Percentiles rank a stretch among this genome's conserved stretches.
These are phyloP conservation scores for Girardinus metallicus DNA, from an alignment of 2,797 vertebrate genomes.

Conservation along the genomic window DNA sequence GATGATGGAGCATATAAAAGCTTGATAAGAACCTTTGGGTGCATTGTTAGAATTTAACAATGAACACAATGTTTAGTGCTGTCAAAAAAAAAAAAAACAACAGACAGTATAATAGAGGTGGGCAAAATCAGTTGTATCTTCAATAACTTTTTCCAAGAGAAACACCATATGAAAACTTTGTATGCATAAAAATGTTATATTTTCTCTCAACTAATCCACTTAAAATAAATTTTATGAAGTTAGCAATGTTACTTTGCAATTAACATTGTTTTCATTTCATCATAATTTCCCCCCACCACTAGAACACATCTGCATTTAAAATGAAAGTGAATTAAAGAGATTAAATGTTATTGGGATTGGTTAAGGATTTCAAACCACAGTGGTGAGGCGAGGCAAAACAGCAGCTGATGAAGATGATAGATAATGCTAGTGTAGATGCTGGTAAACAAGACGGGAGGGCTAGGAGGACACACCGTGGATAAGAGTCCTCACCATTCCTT, in stretches of 20 bases:
- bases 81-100: background rate
- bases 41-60: slow-evolving; percentile 46
- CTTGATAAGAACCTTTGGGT: slow-evolving; percentile 2
- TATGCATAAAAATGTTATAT: background rate
- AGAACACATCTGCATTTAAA: slow-evolving; percentile 23
- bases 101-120: slow-evolving; percentile 35
- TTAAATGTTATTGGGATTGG: slow-evolving; percentile 22
- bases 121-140: slow-evolving; percentile 44
- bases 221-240: background rate
- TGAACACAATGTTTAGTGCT: slow-evolving; percentile 38
- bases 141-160: background rate
- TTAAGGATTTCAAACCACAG: slow-evolving; percentile 28
- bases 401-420: slow-evolving; percentile 47
- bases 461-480: slow-evolving; percentile 77
- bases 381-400: slow-evolving; percentile 47
- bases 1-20: slow-evolving; percentile 22
- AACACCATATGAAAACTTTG: background rate
- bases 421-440: slow-evolving; percentile 40
- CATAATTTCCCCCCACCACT: slow-evolving; percentile 51
- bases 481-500: slow-evolving; percentile 99
- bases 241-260: background rate
- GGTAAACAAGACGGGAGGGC: slow-evolving; percentile 42
- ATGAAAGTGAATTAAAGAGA: slow-evolving; percentile 17
- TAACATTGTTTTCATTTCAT: background rate
- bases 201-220: background rate